Conservation (phyloP, 2,888 invertebrate genomes). For the Eristalinus aeneus region DNA sequence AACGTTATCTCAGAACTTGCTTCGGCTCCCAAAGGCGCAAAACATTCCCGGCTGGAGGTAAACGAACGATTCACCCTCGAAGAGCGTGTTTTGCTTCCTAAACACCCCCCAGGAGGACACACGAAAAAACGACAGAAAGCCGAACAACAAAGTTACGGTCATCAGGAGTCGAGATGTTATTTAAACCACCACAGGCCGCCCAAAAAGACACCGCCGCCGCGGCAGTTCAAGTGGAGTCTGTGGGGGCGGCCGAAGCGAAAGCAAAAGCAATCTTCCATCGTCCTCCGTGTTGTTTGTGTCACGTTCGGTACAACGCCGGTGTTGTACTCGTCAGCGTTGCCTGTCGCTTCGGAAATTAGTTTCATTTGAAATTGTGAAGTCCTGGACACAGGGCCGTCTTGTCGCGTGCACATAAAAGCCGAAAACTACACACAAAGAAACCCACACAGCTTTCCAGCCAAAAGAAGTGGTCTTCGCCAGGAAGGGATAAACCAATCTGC, state of each 20-base stretch:
- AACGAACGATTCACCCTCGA: not conserved
- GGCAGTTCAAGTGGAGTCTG: not conserved
- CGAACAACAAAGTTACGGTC: not conserved
- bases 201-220: not conserved
- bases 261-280: not conserved
- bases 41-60: not conserved
- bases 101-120: not conserved
- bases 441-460: too few relatives aligned
- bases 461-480: not conserved
- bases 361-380: not conserved
- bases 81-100: too few relatives aligned
- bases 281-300: not conserved
- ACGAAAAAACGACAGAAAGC: not conserved
- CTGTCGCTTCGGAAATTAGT: not conserved
- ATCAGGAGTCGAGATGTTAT: not conserved
- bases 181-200: not conserved
- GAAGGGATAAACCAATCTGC: not conserved
- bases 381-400: not conserved
- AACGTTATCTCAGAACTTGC: conserved; percentile 17
- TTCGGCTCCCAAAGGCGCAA: not conserved
- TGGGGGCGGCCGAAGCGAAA: not conserved
- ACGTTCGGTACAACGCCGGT: not conserved
- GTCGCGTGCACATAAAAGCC: not conserved
- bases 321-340: not conserved
- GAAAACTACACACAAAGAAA: not conserved